A percentile compares a stretch with the other conserved stretches of the same genome.
Conservation (phyloP, 92 coral and sea anemone species). For the Isaurus tuberculatus region DNA sequence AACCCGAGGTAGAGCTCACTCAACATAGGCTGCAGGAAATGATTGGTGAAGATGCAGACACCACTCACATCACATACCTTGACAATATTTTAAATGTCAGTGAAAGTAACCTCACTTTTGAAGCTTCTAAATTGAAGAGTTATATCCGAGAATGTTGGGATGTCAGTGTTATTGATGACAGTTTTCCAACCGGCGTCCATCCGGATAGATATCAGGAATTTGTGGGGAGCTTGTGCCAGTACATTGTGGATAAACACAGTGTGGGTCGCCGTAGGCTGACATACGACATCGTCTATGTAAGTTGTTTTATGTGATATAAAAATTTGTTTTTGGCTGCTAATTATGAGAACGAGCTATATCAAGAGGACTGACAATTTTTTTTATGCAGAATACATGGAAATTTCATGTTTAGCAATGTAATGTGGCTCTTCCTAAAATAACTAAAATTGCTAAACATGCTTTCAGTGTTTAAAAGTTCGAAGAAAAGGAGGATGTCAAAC, state of each 20-base stretch:
- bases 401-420: too few species aligned
- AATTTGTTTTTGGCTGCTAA: background rate
- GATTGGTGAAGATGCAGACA: slow-evolving; percentile 56
- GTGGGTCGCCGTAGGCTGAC: slow-evolving; percentile 60
- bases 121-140: slow-evolving; percentile 76
- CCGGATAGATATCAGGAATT: slow-evolving; percentile 87
- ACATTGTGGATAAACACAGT: slow-evolving; percentile 79
- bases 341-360: too few species aligned
- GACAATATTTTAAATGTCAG: slow-evolving; percentile 63
- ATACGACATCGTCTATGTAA: slow-evolving; percentile 83
- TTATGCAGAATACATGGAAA: too few species aligned
- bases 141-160: slow-evolving; percentile 93
- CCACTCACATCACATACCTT: slow-evolving; percentile 56
- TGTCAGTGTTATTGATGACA: slow-evolving; percentile 74
- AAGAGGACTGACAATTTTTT: too few species aligned
- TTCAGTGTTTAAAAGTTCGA: too few species aligned
- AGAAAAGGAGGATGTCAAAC: too few species aligned
- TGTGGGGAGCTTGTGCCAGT: slow-evolving; percentile 88
- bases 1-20: slow-evolving; percentile 54
- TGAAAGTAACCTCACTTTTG: slow-evolving; percentile 70
- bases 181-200: slow-evolving; percentile 86
- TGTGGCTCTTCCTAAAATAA: too few species aligned
- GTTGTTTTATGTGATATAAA: slow-evolving; percentile 26
- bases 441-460: too few species aligned
- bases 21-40: slow-evolving; percentile 68